Evolutionary conservation across 2,888 invertebrate genomes (phyloP).

Genomic region (Notocelia uddmanniana): DNA sequence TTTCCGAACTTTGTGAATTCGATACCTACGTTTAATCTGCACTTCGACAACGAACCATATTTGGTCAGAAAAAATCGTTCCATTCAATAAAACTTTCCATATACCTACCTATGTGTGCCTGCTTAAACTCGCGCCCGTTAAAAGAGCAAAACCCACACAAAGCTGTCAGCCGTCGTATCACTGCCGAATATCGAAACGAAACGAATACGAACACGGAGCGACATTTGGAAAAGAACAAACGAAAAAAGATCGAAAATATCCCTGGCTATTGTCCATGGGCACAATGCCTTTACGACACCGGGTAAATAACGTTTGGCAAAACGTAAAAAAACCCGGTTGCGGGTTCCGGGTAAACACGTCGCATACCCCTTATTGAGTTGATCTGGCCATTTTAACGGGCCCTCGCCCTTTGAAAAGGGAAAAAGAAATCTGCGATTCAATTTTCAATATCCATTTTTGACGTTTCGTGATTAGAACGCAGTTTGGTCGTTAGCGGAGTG

Average conservation of each 20-base stretch:
- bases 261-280: conserved; percentile 75
- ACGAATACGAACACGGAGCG: conserved; percentile 59
- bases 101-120: conserved; percentile 32
- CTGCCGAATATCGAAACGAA: conserved; percentile 68
- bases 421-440: conserved; percentile 80
- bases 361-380: conserved; percentile 82
- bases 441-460: conserved; percentile 85
- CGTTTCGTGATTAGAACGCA: conserved; percentile 84
- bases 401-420: conserved; percentile 73
- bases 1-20: not conserved
- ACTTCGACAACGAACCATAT: not conserved
- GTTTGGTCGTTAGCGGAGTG: conserved; percentile 77
- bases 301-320: conserved; percentile 83
- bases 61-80: conserved; percentile 16
- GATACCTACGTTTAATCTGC: not conserved
- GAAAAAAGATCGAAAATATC: conserved; percentile 67
- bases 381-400: conserved; percentile 83
- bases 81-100: conserved; percentile 38
- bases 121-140: conserved; percentile 46
- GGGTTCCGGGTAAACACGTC: conserved; percentile 84
- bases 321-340: conserved; percentile 82
- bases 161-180: conserved; percentile 59
- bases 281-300: conserved; percentile 85
- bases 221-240: conserved; percentile 61
- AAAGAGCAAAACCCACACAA: conserved; percentile 51